Evolutionary conservation across 2,888 invertebrate genomes (phyloP), one percentile per base, ranked within the genome.

Genomic region (Brachyptera risi): DNA sequence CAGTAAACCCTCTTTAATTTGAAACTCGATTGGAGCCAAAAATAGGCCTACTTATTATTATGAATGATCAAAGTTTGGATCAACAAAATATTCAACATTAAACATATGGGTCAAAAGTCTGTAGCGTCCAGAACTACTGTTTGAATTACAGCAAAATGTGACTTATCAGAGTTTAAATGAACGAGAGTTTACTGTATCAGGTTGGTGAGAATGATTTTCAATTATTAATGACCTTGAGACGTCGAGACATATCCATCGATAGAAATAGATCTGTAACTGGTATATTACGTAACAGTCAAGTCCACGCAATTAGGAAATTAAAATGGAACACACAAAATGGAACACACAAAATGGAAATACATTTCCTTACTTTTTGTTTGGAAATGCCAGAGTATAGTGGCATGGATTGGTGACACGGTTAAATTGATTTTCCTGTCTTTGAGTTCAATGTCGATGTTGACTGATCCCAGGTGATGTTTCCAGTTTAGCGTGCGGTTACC

Each of bases 381-480:
- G 73, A 96, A 97, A 74, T 95, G 90, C 83, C 92, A 87, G 66
- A 97, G 89, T 60, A 97, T 88, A 2, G 95, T 91, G 0, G 96
- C 97, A 76, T 96, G 94, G 21, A 94, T 88, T 0, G 97, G 96
- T 1, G 93, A 88, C 0, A 96, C 96, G 13, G 87, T 87, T 70
- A 96, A 82, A 69, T 87, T 87, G 59, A 93, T 74, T 65, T 85
- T 87, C 68, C 89, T 82, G 59, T 88, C 88, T 42, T 88, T 90
- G 66, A 96, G 79, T 76, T 96, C 95, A 62, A 97, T 86, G 72
- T 94, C 93, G 66, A 97, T 80, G 72, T 89, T 88, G 0, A 96
- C 95, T 72, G 89, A 85, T 0, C 97, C 97, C 54, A 96, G 82
- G 74, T 96, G 94, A 56, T 92, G 88, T 69, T 95, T 94, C 96